Evolutionary conservation across 2,888 invertebrate genomes (phyloP).

Genomic region (Ichneumoninae sp.): DNA sequence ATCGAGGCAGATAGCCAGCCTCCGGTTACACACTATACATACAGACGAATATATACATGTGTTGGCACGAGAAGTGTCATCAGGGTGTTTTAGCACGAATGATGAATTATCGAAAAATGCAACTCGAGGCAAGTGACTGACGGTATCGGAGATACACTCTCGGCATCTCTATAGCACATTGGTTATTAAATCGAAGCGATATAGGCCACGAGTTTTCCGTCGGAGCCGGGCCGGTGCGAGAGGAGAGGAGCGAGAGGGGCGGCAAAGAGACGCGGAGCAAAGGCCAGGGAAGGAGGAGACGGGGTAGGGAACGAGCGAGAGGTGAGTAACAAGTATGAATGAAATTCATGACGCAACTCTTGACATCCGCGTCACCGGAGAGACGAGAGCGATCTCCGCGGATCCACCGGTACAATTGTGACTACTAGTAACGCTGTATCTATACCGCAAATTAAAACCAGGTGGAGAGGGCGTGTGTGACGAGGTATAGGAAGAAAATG

Average conservation of each 20-base stretch:
- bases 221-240: neutral
- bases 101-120: constrained; percentile 8
- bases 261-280: constrained; percentile 30
- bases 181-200: constrained; percentile 31
- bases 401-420: neutral
- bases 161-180: constrained; percentile 8
- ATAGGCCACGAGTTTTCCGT: constrained; percentile 41
- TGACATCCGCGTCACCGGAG: constrained; percentile 62
- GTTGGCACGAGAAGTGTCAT: constrained; percentile 35
- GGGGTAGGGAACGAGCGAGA: constrained; percentile 31
- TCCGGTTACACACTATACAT: neutral
- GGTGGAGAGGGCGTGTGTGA: constrained; percentile 12
- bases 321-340: constrained; percentile 66
- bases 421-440: neutral
- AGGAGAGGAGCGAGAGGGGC: constrained; percentile 19
- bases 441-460: constrained; percentile 4
- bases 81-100: constrained; percentile 46
- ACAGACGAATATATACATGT: neutral
- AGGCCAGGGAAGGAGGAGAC: constrained; percentile 11
- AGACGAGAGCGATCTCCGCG: constrained; percentile 10
- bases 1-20: constrained; percentile 50
- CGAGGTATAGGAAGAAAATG: neutral
- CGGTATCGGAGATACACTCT: constrained; percentile 5
- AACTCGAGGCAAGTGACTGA: constrained; percentile 40
- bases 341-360: constrained; percentile 70